Evolutionary conservation across 2,113 vertebrate genomes (phyloP).

Genomic region (Bubalus kerabau): DNA sequence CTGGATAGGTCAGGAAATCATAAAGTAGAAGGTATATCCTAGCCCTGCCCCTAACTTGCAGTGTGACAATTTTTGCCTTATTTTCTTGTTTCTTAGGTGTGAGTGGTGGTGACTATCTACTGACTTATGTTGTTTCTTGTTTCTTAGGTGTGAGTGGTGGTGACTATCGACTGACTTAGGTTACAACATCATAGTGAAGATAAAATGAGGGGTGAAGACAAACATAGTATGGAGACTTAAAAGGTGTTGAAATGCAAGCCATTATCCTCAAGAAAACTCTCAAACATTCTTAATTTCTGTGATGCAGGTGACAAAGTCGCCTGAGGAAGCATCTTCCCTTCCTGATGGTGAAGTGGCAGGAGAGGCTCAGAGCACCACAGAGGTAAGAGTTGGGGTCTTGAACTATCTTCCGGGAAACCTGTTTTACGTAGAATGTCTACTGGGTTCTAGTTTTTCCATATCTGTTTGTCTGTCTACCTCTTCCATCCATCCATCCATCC

Average conservation of each 20-base stretch:
- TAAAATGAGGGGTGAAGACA: neutral
- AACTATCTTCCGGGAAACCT: neutral
- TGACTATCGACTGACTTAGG: neutral
- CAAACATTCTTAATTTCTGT: conserved; percentile 24
- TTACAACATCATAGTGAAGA: neutral
- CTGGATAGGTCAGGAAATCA: neutral
- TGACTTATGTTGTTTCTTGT: neutral
- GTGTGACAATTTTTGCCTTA: neutral
- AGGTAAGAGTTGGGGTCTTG: conserved; percentile 44
- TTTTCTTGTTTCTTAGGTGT: neutral
- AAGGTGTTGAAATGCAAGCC: neutral
- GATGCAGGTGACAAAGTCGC: conserved; percentile 52
- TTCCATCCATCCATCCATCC: neutral
- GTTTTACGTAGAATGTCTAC: neutral
- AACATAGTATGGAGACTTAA: neutral
- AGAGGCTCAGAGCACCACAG: conserved; percentile 36
- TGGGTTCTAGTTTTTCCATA: neutral
- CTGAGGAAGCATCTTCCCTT: conserved; percentile 30
- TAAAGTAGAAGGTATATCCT: neutral
- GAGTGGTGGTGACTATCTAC: neutral
- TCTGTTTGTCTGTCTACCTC: neutral
- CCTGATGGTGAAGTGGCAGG: conserved; percentile 56
- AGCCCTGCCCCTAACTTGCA: neutral
- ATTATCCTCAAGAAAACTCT: neutral
- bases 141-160: neutral